Conservation (phyloP, 2,113 vertebrate species). For the Zeus faber region DNA sequence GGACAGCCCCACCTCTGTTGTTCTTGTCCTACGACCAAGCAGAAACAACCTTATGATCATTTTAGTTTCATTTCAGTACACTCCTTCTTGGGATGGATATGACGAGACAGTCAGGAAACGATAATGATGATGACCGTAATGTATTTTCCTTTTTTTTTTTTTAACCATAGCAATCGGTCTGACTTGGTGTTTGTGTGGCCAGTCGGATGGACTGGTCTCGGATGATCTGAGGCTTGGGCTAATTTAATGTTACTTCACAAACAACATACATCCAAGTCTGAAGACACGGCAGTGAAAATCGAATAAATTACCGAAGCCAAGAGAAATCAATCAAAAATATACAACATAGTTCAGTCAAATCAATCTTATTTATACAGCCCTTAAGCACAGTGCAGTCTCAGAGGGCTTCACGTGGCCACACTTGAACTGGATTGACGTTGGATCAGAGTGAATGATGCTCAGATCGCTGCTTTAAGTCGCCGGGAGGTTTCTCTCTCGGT, state of each 20-base stretch:
- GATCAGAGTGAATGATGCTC: slow-evolving; percentile 61
- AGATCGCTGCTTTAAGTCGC: slow-evolving; percentile 28
- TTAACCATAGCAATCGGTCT: slow-evolving; percentile 46
- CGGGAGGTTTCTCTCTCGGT: slow-evolving; percentile 28
- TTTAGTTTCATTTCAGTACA: background rate
- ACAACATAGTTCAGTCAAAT: slow-evolving; percentile 11
- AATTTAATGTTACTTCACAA: no score
- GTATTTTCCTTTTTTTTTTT: slow-evolving; percentile 6
- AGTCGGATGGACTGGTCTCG: slow-evolving; percentile 45
- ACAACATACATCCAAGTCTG: no score
- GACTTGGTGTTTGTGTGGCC: slow-evolving; percentile 30
- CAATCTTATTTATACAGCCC: slow-evolving; percentile 4
- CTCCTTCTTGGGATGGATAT: background rate
- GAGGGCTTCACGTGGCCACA: background rate
- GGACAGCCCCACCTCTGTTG: slow-evolving; percentile 54
- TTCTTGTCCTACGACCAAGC: slow-evolving; percentile 38
- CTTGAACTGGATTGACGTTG: slow-evolving; percentile 13
- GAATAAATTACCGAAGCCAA: no score
- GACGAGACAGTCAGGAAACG: background rate
- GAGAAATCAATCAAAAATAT: slow-evolving; percentile 15
- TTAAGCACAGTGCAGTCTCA: background rate
- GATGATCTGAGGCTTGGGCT: no score
- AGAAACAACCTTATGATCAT: slow-evolving; percentile 11
- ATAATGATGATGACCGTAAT: background rate
- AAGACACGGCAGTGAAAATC: no score